Percentiles rank a stretch among this genome's conserved stretches.
These are phyloP conservation scores for Drosophila chauvacae DNA, from an alignment of 1,140 invertebrate genomes.

Conservation along the genomic window DNA sequence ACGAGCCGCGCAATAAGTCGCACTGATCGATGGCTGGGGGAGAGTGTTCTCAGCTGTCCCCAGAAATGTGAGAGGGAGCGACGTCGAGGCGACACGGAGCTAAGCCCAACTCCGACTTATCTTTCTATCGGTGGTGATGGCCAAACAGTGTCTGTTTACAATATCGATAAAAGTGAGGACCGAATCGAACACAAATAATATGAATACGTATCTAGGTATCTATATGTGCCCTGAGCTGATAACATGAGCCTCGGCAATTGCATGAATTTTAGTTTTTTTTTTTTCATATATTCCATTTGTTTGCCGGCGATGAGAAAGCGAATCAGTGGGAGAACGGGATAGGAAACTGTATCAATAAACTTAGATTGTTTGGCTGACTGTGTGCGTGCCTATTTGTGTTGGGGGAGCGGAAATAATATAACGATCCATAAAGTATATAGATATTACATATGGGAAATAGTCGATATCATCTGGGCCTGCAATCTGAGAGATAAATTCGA, in stretches of 20 bases:
- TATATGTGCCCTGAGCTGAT: slow-evolving; percentile 34
- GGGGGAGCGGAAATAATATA: slow-evolving; percentile 42
- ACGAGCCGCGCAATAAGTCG: slow-evolving; percentile 42
- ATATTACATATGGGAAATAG: slow-evolving; percentile 19
- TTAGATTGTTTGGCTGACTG: slow-evolving; percentile 40
- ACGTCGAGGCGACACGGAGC: neutral
- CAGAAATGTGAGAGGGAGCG: slow-evolving; percentile 4
- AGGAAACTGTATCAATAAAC: slow-evolving; percentile 48
- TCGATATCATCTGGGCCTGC: slow-evolving; percentile 17
- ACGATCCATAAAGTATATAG: slow-evolving; percentile 25
- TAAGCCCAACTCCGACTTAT: slow-evolving; percentile 29
- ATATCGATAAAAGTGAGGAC: slow-evolving; percentile 62
- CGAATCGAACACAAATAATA: slow-evolving; percentile 40
- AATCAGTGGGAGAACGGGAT: slow-evolving; percentile 17
- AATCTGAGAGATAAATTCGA: slow-evolving; percentile 22
- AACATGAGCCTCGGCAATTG: slow-evolving; percentile 62
- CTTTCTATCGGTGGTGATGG: slow-evolving; percentile 36
- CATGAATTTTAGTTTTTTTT: slow-evolving; percentile 48
- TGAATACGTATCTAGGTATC: slow-evolving; percentile 20
- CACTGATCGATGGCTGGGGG: slow-evolving; percentile 39
- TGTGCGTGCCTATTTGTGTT: slow-evolving; percentile 21
- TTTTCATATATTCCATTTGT: slow-evolving; percentile 53
- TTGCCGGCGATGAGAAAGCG: slow-evolving; percentile 7
- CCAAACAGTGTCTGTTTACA: slow-evolving; percentile 69
- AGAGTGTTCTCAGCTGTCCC: slow-evolving; percentile 26